Evolutionary conservation across 2,113 vertebrate species (phyloP), one percentile per base, ranked within the genome.

Genomic region (Vulpes vulpes): DNA sequence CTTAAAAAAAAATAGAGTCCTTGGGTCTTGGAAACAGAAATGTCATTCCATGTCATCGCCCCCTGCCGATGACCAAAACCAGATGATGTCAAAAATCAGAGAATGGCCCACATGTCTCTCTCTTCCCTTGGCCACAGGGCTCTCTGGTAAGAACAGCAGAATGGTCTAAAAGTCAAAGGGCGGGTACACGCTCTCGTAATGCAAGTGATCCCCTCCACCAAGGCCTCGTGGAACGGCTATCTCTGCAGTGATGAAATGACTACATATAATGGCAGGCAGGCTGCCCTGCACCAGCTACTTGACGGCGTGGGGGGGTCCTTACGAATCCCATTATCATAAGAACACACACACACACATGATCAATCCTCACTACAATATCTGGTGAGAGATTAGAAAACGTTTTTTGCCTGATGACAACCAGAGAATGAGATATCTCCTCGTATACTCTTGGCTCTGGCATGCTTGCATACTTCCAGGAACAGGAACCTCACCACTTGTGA

Each of bases 371-470:
- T 65, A 65, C 3, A n/a, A 4, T 65, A n/a, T 91, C 79, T 94
- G 30, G 87, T 38, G 55, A 64, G 32, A 91, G 59, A 94, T 17
- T 14, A 92, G 53, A 82, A 76, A 87, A 69, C 9, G 2, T 62
- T 60, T 60, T 67, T 3, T 74, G 30, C 4, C 85, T 94, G 78
- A 59, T 92, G 80, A 95, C 91, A 97, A 96, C 15, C 87, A 55
- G 86, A 94, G 73, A 97, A 51, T 25, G 65, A 93, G 82, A 94
- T 0, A 55, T 19, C 53, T 62, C 62, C 55, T 53, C 32, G 64
- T 10, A 84, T 53, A 86, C 62, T 78, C 64, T 12, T 57, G 71
- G 94, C 87, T 91, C 69, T 15, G 11, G 35, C 38, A 83, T 51
- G 43, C 51, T 64, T 67, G 73, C 30, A 76, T 5, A 14, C 53